Evolutionary conservation across 2,888 invertebrate species (phyloP), one percentile per base, ranked within the genome.

Genomic region (Sesia apiformis): DNA sequence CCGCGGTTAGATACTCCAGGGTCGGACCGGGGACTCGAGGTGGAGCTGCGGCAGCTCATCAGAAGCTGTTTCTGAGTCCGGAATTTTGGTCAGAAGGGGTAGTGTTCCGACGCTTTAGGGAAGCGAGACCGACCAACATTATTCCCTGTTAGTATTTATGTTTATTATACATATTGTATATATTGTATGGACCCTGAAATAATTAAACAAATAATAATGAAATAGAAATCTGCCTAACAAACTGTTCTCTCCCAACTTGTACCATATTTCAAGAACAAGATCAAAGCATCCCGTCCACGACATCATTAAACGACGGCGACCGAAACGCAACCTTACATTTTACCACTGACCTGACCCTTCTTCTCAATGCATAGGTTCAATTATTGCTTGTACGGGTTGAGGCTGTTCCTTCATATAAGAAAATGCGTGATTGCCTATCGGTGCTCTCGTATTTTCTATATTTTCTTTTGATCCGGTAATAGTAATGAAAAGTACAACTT

Each of bases 271-370:
- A 59, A 56, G 66, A 76, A 73, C 72, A 67, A 77, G 71, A 81
- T 81, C 81, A 81, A 81, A 81, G 81, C 77, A 69, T 74, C 67
- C 76, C 71, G 72, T 77, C 73, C 71, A 73, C 76, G 82, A 78
- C 81, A 77, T 81, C 81, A 81, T 81, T 81, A 81, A 79, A 81
- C 76, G 77, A 78, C 74, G 76, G 66, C 74, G 69, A 71, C 66
- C 61, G 68, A 65, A 71, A 65, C 66, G 72, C 70, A 63, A 60
- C 63, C 66, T 67, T 57, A 53, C 57, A 51, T 59, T 8, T 53
- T 62, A 49, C 69, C 49, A 42, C 52, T 50, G 42, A 49, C 38
- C 6, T 8, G 51, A 56, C 53, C 64, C 56, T 59, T 65, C 65
- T 56, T 1, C 4, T 1, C 8, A 8, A 3, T n/a, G 23, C 46